Percentiles rank a stretch among this genome's conserved stretches.
These are phyloP conservation scores for Drosophila kepulauana DNA, from an alignment of 1,140 invertebrate genomes.

Conservation along the genomic window DNA sequence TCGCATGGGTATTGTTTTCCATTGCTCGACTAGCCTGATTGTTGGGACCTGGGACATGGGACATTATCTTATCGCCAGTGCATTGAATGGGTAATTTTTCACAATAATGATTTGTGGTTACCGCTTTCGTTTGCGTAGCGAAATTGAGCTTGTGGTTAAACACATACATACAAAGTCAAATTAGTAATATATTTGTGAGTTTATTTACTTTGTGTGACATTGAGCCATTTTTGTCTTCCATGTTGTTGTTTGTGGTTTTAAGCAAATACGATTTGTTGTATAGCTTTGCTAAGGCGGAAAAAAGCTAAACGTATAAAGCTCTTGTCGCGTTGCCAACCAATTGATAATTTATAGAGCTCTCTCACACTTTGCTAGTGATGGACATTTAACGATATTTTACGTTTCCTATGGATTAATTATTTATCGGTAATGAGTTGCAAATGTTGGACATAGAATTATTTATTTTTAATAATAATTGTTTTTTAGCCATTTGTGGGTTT, in stretches of 20 bases:
- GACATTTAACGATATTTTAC: background rate
- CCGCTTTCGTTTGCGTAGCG: background rate
- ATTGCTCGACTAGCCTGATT: conserved; percentile 5
- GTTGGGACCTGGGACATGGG: background rate
- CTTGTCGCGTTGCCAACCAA: conserved; percentile 23
- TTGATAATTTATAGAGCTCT: conserved; percentile 1
- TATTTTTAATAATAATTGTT: too few species aligned
- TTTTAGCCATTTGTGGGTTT: too few species aligned
- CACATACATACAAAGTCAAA: background rate
- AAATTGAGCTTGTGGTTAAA: background rate
- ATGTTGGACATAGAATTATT: too few species aligned
- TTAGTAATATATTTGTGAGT: conserved; percentile 2
- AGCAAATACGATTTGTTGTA: conserved; percentile 11
- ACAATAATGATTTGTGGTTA: conserved; percentile 1
- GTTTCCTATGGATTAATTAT: too few species aligned
- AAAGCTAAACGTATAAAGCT: conserved; percentile 23
- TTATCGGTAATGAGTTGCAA: too few species aligned
- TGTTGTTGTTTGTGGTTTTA: background rate
- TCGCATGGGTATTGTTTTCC: conserved; percentile 16
- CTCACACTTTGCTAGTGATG: background rate
- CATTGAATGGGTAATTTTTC: conserved; percentile 3
- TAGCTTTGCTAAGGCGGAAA: background rate
- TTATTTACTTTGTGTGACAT: conserved; percentile 4
- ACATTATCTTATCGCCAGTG: conserved; percentile 62
- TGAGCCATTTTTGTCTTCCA: background rate